Conservation (phyloP, 2,113 vertebrate genomes). For the Rhinogobius similis region DNA sequence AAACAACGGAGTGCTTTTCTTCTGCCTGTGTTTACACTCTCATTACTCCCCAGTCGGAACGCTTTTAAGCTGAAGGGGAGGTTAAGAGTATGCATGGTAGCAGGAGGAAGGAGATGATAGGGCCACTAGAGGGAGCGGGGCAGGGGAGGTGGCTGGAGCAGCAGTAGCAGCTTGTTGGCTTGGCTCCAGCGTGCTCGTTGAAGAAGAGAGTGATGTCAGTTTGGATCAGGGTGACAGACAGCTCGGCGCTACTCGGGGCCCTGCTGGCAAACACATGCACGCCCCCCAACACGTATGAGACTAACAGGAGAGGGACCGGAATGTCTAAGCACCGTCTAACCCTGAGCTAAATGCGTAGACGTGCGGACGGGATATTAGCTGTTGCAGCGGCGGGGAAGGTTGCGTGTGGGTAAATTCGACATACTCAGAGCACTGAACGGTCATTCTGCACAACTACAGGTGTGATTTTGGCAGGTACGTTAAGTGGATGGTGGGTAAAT, state of each 20-base stretch:
- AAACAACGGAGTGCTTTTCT: constrained; percentile 15
- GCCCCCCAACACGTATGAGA: not conserved
- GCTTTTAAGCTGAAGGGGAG: constrained; percentile 27
- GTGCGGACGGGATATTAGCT: too few species aligned
- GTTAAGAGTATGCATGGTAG: constrained; percentile 25
- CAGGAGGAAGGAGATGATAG: constrained; percentile 44
- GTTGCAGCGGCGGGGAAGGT: too few species aligned
- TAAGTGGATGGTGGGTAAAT: too few species aligned
- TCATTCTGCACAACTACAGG: too few species aligned
- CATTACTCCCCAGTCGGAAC: constrained; percentile 34
- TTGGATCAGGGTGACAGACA: constrained; percentile 61
- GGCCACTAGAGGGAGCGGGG: constrained; percentile 36
- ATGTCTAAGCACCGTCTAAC: not conserved
- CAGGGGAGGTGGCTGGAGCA: constrained; percentile 24
- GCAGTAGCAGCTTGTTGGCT: constrained; percentile 61
- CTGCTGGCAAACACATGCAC: constrained; percentile 22
- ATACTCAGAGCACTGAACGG: too few species aligned
- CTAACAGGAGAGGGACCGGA: not conserved
- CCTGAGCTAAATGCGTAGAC: too few species aligned
- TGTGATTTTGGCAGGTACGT: too few species aligned
- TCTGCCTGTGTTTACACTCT: constrained; percentile 35
- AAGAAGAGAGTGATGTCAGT: constrained; percentile 59
- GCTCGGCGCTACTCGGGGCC: constrained; percentile 34
- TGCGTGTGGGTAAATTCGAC: too few species aligned
- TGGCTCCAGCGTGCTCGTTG: constrained; percentile 59